phyloP scores from a whole-genome alignment of 2,113 vertebrate species.

The Donacobius atricapilla region DNA sequence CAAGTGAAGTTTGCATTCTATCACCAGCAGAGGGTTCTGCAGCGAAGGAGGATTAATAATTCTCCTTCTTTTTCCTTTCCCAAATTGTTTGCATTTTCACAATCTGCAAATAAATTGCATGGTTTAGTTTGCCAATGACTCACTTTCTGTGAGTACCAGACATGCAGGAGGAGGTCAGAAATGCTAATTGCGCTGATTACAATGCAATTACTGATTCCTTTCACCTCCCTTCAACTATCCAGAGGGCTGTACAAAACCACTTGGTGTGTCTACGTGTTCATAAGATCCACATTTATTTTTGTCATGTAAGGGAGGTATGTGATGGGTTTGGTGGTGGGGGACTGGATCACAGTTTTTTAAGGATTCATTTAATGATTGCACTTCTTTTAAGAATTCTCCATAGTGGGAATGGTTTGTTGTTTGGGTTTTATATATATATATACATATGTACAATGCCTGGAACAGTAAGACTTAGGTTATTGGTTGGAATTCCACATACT shows the following conservation, averaged over 20 bases:
- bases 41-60: background rate
- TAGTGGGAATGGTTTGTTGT: background rate
- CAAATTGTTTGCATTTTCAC: background rate
- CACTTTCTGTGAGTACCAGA: background rate
- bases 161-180: background rate
- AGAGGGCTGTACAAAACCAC: background rate
- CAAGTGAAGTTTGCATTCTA: background rate
- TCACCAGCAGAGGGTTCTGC: background rate
- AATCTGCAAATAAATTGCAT: background rate
- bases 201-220: background rate
- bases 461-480: background rate
- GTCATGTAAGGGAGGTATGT: rapidly evolving
- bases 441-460: background rate
- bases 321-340: background rate
- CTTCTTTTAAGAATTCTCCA: background rate
- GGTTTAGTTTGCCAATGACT: background rate
- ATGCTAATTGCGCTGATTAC: background rate
- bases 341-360: background rate
- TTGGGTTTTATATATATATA: background rate
- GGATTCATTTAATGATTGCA: background rate
- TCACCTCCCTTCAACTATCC: background rate
- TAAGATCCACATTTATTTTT: background rate
- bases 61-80: background rate
- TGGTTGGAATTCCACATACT: background rate
- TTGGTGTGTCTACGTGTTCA: background rate